These are phyloP conservation scores for Littorina saxatilis DNA, from an alignment of 1,140 invertebrate species.

Conservation along the genomic window DNA sequence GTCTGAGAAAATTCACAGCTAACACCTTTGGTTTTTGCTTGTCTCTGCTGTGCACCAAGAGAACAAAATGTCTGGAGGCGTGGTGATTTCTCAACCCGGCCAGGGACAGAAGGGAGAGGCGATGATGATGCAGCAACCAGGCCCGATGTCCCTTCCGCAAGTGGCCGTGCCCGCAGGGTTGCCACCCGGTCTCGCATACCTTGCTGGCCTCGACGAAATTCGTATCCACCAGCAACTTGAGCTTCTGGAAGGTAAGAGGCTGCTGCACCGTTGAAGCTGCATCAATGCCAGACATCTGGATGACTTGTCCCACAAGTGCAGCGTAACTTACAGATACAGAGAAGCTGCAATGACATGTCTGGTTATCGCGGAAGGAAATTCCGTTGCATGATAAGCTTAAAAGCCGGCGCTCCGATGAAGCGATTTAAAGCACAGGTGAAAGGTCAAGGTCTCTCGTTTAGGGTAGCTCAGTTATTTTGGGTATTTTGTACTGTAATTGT, in stretches of 20 bases:
- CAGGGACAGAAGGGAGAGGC: conserved; percentile 28
- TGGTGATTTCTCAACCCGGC: conserved; percentile 39
- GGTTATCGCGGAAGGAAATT: too few relatives aligned
- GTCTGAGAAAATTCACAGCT: not conserved
- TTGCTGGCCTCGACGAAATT: conserved; percentile 54
- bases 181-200: conserved; percentile 57
- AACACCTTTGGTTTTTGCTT: not conserved
- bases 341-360: too few relatives aligned
- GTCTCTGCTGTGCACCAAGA: not conserved
- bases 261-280: not conserved
- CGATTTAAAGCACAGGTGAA: too few relatives aligned
- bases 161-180: conserved; percentile 51
- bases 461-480: too few relatives aligned
- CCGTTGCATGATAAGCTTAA: too few relatives aligned
- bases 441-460: too few relatives aligned
- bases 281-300: too few relatives aligned
- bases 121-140: conserved; percentile 23
- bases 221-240: conserved; percentile 62
- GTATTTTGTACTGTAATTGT: too few relatives aligned
- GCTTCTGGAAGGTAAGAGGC: conserved; percentile 54
- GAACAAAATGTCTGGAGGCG: conserved; percentile 34
- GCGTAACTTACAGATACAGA: too few relatives aligned
- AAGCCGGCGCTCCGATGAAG: too few relatives aligned
- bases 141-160: conserved; percentile 13
- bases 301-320: too few relatives aligned